Base-by-base conservation (phyloP, 2,113 vertebrate genomes). In the Ptilorrhoa leucosticta region DNA sequence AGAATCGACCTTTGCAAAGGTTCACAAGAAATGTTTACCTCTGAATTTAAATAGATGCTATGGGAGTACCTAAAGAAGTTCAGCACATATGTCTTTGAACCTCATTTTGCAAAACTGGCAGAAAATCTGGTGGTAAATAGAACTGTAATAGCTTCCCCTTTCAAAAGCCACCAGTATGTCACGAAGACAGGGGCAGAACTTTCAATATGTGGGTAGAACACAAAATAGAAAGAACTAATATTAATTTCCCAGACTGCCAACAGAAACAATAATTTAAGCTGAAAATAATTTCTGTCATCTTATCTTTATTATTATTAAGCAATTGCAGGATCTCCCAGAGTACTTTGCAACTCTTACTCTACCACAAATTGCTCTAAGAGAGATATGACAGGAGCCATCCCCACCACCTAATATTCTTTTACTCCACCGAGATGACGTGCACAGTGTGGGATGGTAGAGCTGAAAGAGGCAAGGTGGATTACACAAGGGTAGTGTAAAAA, bases 1-100 rank as follows among this genome's bases (percentile, higher is more conserved):
- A 72, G 39, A 93, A 96, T 53, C 48, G 93, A 89, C 33, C 76
- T 96, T 90, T 92, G 24, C 39, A 91, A 88, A 95, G 42, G 64
- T 60, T 95, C 76, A 60, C 27, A 82, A 28, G 42, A 90, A 87
- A 76, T 28, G 56, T 78, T 92, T 84, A 83, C 33, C 37, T 73
- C 15, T 47, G 31, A 92, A 89, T 84, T 89, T 79, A 87, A 90
- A 53, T 33, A 58, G 53, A 37, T 8, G 7, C 8, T 48, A 51
- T 37, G 40, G 17, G 20, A 60, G 26, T 88, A 80, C 22, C 22
- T 84, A 27, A 72, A 75, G 30, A 85, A 65, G 19, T 48, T 83
- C 68, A 88, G 22, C 17, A 33, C 51, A 10, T 54, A 18, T 14
- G 9, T 39, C 42, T 87, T 40, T 63, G 37, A 90, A 87, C n/a